These are phyloP conservation scores for Serinus canaria DNA, from an alignment of 2,113 vertebrate species.

Conservation along the genomic window DNA sequence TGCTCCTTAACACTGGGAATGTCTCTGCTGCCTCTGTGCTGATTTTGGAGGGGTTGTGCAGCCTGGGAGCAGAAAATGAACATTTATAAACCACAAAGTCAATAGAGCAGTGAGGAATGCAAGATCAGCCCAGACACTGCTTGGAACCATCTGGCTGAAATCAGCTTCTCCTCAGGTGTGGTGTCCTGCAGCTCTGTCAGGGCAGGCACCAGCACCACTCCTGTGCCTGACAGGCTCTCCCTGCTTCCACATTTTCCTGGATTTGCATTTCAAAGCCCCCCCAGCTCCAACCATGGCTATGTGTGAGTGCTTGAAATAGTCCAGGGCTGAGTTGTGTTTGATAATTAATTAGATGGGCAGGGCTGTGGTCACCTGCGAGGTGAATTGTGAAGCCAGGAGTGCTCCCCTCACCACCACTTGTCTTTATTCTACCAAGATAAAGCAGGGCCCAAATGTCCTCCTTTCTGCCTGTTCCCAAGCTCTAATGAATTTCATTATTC, in stretches of 20 bases:
- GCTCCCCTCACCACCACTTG: neutral
- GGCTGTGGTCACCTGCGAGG: neutral
- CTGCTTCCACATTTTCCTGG: neutral
- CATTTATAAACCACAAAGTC: neutral
- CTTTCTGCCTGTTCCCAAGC: conserved; percentile 30
- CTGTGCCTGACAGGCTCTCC: neutral
- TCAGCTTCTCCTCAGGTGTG: neutral
- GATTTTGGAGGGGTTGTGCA: neutral
- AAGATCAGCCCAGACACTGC: neutral
- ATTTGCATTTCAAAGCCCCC: neutral
- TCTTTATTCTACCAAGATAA: conserved; percentile 19
- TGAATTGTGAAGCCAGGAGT: neutral
- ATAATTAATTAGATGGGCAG: neutral
- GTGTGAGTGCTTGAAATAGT: neutral
- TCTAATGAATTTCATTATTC: conserved; percentile 79
- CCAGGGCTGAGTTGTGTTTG: neutral
- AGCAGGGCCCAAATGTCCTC: conserved; percentile 49
- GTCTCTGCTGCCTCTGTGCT: neutral
- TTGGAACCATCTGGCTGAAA: neutral
- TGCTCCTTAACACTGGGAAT: neutral
- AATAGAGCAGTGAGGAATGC: fast-evolving
- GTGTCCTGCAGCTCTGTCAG: neutral
- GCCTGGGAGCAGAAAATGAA: neutral
- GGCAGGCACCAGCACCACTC: neutral
- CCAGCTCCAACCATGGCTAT: neutral